Conservation (phyloP, 2,113 vertebrate genomes). For the Mirza zaza region DNA sequence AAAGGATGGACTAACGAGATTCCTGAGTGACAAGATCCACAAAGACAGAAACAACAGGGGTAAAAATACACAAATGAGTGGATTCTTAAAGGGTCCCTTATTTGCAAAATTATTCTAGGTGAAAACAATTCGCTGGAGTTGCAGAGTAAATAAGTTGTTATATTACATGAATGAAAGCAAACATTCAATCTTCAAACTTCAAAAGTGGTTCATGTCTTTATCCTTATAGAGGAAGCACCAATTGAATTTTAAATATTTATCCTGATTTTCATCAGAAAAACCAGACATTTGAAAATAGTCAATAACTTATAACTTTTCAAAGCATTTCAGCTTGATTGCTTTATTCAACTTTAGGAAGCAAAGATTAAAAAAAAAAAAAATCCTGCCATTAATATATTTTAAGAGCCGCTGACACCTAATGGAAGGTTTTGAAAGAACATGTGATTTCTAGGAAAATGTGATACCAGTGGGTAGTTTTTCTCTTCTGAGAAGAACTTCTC, state of each 20-base stretch:
- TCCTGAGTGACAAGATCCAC: neutral
- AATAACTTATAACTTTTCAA: neutral
- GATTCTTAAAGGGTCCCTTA: neutral
- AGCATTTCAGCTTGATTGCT: neutral
- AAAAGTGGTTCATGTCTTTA: neutral
- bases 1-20: neutral
- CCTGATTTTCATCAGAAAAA: slow-evolving; percentile 15
- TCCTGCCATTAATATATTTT: neutral
- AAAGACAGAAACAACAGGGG: neutral
- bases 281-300: neutral
- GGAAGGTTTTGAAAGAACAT: slow-evolving; percentile 32
- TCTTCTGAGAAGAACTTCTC: neutral
- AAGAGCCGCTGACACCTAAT: neutral
- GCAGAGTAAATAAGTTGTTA: neutral
- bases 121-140: neutral
- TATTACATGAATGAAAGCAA: neutral
- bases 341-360: neutral
- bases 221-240: neutral
- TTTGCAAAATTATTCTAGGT: neutral
- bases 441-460: neutral
- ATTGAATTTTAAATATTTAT: slow-evolving; percentile 11
- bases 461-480: accelerated
- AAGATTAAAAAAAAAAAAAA: neutral
- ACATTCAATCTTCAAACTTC: neutral
- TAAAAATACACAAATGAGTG: neutral